A percentile compares a stretch with the other conserved stretches of the same genome.
These are phyloP conservation scores for Nomada ferruginata DNA, from an alignment of 2,888 invertebrate genomes.

Conservation along the genomic window DNA sequence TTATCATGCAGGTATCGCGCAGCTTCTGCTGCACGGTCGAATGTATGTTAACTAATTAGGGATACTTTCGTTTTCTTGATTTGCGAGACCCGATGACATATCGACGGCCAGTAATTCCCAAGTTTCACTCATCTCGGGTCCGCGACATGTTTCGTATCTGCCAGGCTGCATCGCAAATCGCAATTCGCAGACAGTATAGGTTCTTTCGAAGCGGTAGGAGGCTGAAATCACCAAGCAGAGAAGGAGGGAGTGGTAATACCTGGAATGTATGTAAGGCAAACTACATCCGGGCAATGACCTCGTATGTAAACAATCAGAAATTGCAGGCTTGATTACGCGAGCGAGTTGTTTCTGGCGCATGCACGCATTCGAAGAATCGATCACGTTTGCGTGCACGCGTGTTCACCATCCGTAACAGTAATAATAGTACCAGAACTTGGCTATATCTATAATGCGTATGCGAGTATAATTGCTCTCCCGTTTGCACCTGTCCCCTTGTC, in stretches of 20 bases:
- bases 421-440: slow-evolving; percentile 21
- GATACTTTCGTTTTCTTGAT: too few relatives aligned
- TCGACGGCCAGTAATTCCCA: too few relatives aligned
- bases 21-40: too few relatives aligned
- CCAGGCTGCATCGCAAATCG: background rate
- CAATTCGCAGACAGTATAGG: slow-evolving; percentile 3
- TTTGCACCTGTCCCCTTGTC: slow-evolving; percentile 32
- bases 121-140: background rate
- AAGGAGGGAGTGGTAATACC: slow-evolving; percentile 66
- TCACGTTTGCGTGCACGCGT: slow-evolving; percentile 45
- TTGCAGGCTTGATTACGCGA: slow-evolving; percentile 73
- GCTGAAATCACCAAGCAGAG: slow-evolving; percentile 39
- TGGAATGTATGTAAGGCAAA: slow-evolving; percentile 80
- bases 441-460: background rate
- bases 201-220: slow-evolving; percentile 36
- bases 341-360: slow-evolving; percentile 57
- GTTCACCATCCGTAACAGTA: slow-evolving; percentile 46
- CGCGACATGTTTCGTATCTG: background rate
- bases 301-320: slow-evolving; percentile 83
- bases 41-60: background rate
- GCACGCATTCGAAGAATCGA: slow-evolving; percentile 51
- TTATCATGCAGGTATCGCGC: too few relatives aligned
- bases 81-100: too few relatives aligned
- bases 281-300: slow-evolving; percentile 83
- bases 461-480: slow-evolving; percentile 50